Base-by-base conservation (phyloP, 2,888 invertebrate genomes). In the Miltochrista miniata region DNA sequence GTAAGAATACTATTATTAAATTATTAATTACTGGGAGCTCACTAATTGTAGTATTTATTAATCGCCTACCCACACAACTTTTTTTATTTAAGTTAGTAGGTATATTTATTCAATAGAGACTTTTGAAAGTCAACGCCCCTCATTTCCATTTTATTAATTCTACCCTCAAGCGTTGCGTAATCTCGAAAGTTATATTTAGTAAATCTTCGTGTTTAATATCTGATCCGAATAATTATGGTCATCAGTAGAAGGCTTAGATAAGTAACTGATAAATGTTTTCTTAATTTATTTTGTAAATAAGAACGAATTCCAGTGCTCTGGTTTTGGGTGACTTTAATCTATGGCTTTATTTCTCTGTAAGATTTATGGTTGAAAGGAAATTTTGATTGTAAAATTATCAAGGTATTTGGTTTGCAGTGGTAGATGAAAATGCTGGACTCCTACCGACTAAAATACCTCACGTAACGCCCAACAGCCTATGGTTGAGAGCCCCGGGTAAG, bases 221-320 rank as follows among this genome's bases (percentile, higher is more conserved):
- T 64, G 56, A 68, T 54, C 15, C 35, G 37, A 64, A 68, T 68
- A 64, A 64, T 64, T 51, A 59, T 64, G 65, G 54, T 37, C 64
- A 68, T 64, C 68, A 68, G 48, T n/a, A 33, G 33, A 51, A 51
- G 49, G 42, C 54, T 41, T 1, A 54, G 64, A 68, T 64, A 64
- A 64, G 56, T 60, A 64, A 51, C 40, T 30, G 38, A 35, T 39
- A 43, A 64, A 48, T 52, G 42, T 64, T 68, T 42, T 48, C 57
- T 56, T 70, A 62, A 71, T 71, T 59, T 64, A n/a, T n/a, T 57
- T 71, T 59, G 56, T 58, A 56, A 71, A 64, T 66, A 62, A 47
- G 64, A 69, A 69, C 59, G 62, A 67, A 70, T 66, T 62, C 54
- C 51, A 40, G 43, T 37, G 40, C 45, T 41, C 35, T 39, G 47